phyloP scores from a whole-genome alignment of 2,888 invertebrate genomes.

The Agrypnus murinus region DNA sequence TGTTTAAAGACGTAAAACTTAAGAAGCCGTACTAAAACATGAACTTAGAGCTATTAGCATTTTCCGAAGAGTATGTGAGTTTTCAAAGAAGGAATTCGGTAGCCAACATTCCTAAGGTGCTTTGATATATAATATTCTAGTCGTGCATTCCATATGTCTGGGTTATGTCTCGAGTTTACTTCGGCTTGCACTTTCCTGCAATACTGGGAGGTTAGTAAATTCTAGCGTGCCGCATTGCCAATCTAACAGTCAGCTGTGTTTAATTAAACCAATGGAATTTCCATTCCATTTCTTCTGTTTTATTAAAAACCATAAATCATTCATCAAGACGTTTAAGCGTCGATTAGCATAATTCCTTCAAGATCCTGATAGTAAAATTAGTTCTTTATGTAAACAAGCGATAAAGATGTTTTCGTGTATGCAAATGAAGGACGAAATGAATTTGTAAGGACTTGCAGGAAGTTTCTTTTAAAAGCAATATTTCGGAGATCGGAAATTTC shows the following conservation, averaged over 20 bases:
- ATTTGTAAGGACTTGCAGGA: constrained; percentile 13
- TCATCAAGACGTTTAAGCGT: neutral
- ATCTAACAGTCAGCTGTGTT: constrained; percentile 2
- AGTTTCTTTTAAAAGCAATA: constrained; percentile 36
- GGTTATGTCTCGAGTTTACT: neutral
- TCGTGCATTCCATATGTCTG: constrained; percentile 25
- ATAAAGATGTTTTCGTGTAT: neutral
- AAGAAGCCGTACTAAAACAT: neutral
- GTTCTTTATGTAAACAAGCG: constrained; percentile 1
- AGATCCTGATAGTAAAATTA: neutral
- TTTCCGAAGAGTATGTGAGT: neutral
- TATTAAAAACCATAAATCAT: constrained; percentile 20
- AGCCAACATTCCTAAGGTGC: constrained; percentile 6
- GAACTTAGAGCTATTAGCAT: constrained; percentile 14
- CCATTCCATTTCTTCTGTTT: neutral
- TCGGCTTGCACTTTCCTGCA: neutral
- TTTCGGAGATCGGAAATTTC: constrained; percentile 45
- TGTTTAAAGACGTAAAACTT: neutral
- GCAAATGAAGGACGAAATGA: constrained; percentile 19
- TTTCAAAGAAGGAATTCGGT: constrained; percentile 22
- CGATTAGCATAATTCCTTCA: neutral
- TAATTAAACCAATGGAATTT: constrained; percentile 21
- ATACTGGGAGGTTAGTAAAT: no score
- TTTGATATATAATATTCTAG: constrained; percentile 26
- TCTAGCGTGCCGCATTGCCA: neutral